Evolutionary conservation across 2,797 vertebrate species (phyloP).

Genomic region (Rhyacichthys aspro): DNA sequence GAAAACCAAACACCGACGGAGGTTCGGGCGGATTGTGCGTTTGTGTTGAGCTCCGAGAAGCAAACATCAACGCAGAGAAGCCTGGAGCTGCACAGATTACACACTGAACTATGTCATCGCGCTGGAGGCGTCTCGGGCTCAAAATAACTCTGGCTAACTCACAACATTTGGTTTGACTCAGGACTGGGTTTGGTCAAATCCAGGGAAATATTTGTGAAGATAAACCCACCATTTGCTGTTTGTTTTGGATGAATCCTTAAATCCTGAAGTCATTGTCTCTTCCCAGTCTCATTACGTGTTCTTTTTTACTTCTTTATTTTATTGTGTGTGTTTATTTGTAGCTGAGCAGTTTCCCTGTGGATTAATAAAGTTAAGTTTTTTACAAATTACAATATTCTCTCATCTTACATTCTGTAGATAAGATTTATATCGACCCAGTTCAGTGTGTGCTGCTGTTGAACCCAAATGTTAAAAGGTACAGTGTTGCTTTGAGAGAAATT

Average conservation of each 20-base stretch:
- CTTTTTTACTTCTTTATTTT: no score
- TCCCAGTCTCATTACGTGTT: no score
- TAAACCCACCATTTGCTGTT: slow-evolving; percentile 42
- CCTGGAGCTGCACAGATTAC: slow-evolving; percentile 58
- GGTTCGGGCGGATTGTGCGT: slow-evolving; percentile 37
- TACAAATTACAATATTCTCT: no score
- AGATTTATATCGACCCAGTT: no score
- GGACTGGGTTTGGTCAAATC: slow-evolving; percentile 33
- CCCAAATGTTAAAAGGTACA: no score
- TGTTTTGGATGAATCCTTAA: slow-evolving; percentile 28
- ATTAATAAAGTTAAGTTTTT: no score
- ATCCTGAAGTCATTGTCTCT: neutral
- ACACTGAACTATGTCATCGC: slow-evolving; percentile 59
- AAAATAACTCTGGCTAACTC: slow-evolving; percentile 52
- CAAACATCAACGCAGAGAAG: slow-evolving; percentile 43
- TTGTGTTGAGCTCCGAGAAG: slow-evolving; percentile 18
- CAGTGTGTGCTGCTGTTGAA: no score
- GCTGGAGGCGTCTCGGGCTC: slow-evolving; percentile 40
- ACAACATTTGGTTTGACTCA: slow-evolving; percentile 53
- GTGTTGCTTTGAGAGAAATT: no score
- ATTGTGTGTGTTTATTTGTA: no score
- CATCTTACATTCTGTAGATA: no score
- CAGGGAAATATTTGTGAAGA: slow-evolving; percentile 27
- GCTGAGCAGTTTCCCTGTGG: no score
- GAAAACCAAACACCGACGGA: slow-evolving; percentile 16